These are phyloP conservation scores for Drosophila dunni DNA, from an alignment of 1,140 invertebrate genomes.

Conservation along the genomic window DNA sequence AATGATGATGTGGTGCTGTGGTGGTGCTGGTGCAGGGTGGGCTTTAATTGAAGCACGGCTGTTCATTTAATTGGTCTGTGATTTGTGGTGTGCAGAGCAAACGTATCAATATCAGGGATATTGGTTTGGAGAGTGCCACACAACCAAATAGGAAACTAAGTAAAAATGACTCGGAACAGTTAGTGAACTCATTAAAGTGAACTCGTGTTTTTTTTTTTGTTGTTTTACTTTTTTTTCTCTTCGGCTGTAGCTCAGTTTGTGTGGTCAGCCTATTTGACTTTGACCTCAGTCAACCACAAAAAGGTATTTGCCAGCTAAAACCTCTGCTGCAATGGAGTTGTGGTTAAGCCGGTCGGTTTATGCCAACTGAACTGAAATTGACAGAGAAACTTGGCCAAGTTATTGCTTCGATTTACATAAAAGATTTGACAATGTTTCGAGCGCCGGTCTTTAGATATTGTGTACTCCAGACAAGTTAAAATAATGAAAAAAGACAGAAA, in stretches of 20 bases:
- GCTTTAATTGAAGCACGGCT: conserved; percentile 75
- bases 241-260: conserved; percentile 31
- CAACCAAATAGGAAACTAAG: conserved; percentile 17
- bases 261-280: conserved; percentile 47
- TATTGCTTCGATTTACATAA: conserved; percentile 24
- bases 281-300: conserved; percentile 43
- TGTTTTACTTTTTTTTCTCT: too few relatives aligned
- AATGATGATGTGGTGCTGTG: neutral
- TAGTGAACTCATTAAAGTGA: conserved; percentile 44
- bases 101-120: conserved; percentile 65
- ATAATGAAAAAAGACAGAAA: too few relatives aligned
- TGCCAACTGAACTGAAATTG: conserved; percentile 11
- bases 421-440: conserved; percentile 9
- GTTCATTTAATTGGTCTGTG: conserved; percentile 76
- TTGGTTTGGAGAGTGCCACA: neutral
- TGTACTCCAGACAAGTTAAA: neutral
- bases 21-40: conserved; percentile 46
- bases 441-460: neutral
- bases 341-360: neutral
- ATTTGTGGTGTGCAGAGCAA: conserved; percentile 70
- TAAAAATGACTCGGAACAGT: conserved; percentile 39
- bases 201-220: conserved; percentile 25
- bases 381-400: conserved; percentile 13
- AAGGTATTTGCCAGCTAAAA: conserved; percentile 27
- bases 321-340: conserved; percentile 20